A percentile compares a stretch with the other conserved stretches of the same genome.
Evolutionary conservation across 2,888 invertebrate genomes (phyloP).

Genomic region (Drosophila borborema): DNA sequence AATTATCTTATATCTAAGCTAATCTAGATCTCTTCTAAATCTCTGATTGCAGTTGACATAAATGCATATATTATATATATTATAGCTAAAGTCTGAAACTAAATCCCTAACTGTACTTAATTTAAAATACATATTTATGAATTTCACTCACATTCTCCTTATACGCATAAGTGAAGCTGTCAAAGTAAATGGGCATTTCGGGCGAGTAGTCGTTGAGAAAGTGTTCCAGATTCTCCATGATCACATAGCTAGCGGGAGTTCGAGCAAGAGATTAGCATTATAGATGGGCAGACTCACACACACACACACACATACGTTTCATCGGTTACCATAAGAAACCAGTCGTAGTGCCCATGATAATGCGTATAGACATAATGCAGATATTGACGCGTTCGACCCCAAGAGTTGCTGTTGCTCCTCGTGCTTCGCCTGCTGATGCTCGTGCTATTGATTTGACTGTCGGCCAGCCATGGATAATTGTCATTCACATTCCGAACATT

Average conservation of each 20-base stretch:
- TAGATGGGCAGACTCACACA: too few relatives aligned
- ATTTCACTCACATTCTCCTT: constrained; percentile 82
- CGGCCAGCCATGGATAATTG: constrained; percentile 89
- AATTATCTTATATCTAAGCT: too few relatives aligned
- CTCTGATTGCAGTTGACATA: too few relatives aligned
- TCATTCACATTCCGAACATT: constrained; percentile 86
- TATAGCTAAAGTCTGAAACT: too few relatives aligned
- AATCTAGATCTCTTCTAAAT: too few relatives aligned
- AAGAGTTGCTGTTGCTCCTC: constrained; percentile 89
- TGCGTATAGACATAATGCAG: constrained; percentile 94
- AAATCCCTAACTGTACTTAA: too few relatives aligned
- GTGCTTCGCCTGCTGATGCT: constrained; percentile 57
- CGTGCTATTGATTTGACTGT: constrained; percentile 89
- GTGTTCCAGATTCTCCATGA: constrained; percentile 96
- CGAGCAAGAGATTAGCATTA: neutral
- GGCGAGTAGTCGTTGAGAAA: constrained; percentile 91
- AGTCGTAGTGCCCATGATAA: constrained; percentile 93
- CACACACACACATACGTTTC: constrained; percentile 93
- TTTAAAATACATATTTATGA: neutral
- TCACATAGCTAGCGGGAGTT: constrained; percentile 89
- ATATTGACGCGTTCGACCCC: constrained; percentile 98
- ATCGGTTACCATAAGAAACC: constrained; percentile 99
- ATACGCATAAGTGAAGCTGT: constrained; percentile 90
- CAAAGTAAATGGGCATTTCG: constrained; percentile 93
- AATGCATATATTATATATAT: too few relatives aligned